Conservation (phyloP, 2,888 invertebrate species). For the Pseudeuparius sepicola region DNA sequence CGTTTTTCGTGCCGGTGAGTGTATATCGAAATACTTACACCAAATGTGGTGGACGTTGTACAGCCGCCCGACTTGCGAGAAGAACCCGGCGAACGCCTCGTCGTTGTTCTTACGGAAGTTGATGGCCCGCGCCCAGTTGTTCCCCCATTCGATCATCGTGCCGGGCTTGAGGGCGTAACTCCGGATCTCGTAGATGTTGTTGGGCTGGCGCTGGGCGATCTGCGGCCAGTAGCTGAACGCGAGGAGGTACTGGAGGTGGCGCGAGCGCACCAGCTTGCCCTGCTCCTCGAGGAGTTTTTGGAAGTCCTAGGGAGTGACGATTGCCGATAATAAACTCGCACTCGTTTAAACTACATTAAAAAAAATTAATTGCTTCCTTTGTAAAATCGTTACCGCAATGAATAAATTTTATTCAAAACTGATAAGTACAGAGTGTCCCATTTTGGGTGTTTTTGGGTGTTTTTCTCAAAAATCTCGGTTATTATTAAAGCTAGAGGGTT, state of each 20-base stretch:
- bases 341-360: no score
- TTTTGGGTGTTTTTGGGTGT: no score
- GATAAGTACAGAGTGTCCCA: no score
- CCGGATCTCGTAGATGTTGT: conserved; percentile 85
- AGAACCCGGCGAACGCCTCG: conserved; percentile 95
- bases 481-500: no score
- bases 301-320: no score
- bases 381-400: no score
- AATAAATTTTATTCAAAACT: conserved; percentile 5
- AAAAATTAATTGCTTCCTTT: no score
- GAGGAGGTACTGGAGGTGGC: conserved; percentile 86
- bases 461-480: no score
- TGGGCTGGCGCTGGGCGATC: conserved; percentile 50
- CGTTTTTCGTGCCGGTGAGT: no score
- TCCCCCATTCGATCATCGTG: conserved; percentile 99
- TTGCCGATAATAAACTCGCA: no score
- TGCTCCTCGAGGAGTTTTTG: conserved; percentile 63
- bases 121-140: conserved; percentile 96
- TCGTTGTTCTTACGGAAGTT: conserved; percentile 82
- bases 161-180: conserved; percentile 81
- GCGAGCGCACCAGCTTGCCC: conserved; percentile 67
- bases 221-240: conserved; percentile 98
- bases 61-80: conserved; percentile 92
- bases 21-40: conserved; percentile 88
- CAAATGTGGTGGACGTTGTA: conserved; percentile 99